phyloP scores from a whole-genome alignment of 1,140 invertebrate genomes.

The Eciton burchellii region DNA sequence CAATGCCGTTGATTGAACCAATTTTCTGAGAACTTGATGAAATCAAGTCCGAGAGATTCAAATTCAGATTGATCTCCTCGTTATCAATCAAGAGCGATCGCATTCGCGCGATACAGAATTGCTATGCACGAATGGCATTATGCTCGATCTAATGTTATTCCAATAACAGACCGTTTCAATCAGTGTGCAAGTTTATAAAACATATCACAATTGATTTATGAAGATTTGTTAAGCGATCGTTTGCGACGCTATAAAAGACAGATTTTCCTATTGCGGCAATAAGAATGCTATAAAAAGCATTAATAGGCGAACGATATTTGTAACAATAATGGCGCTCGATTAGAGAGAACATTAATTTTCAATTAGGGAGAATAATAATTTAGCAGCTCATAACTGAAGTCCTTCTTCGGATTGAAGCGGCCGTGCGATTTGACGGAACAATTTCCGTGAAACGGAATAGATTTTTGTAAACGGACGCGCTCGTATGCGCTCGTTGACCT shows the following conservation, averaged over 20 bases:
- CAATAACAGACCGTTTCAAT: neutral
- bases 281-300: slow-evolving; percentile 33
- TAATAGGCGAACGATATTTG: neutral
- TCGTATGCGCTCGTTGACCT: neutral
- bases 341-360: neutral
- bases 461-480: neutral
- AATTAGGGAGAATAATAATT: neutral
- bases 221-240: slow-evolving; percentile 45
- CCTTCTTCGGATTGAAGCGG: neutral
- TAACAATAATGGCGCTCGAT: neutral
- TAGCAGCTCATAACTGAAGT: neutral
- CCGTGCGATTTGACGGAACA: neutral
- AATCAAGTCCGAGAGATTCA: neutral
- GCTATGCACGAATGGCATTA: neutral
- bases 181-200: slow-evolving; percentile 30
- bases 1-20: neutral
- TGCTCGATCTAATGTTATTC: slow-evolving; percentile 43
- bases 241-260: slow-evolving; percentile 10
- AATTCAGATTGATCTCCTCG: neutral
- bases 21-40: neutral
- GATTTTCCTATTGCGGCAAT: slow-evolving; percentile 36
- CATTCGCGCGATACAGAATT: slow-evolving; percentile 7
- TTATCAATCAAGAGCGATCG: neutral
- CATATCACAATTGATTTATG: slow-evolving; percentile 41
- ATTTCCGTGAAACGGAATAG: neutral